Base-by-base conservation (phyloP, 2,888 invertebrate genomes). In the Pandemis heparana region DNA sequence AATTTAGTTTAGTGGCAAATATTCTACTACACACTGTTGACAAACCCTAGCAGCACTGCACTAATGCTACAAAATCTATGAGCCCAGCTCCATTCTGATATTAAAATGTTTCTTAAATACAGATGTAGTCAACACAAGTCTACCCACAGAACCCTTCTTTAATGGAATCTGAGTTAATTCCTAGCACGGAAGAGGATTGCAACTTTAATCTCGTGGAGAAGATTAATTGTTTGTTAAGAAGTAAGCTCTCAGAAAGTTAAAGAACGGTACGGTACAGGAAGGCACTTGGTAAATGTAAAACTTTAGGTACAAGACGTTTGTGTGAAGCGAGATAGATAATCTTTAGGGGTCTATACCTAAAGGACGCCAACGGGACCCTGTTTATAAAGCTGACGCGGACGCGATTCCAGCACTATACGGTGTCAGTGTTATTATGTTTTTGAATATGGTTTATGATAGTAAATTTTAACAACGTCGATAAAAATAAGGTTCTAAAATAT, bases 211-310 rank as follows among this genome's bases (percentile, higher is more conserved):
- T 68, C 38, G 62, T 53, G 48, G 72, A 38, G 53, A 62, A 72
- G 72, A 73, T 68, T 73, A 73, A 73, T 73, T 68, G 72, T 73
- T 73, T 73, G 68, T 68, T 68, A 73, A 73, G 72, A 51, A 73
- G 71, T 60, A 60, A 71, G 72, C 72, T 73, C 68, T 73, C 63
- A 68, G 59, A 56, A 68, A 73, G 72, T 73, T 63, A 23, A 67
- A 23, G 67, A 68, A 73, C 62, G 67, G 63, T 73, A 41, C 9
- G 72, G 46, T 73, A 67, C 67, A 48, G 59, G 39, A 32, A 61
- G 14, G 32, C 48, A 46, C 43, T 46, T 14, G 23, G 56, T 56
- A 56, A 23, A 12, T 18, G 16, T 56, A 10, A 18, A 56, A 56
- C 56, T 56, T 56, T 23, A 53, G 51, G 7, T 53, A 23, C 23